Evolutionary conservation across 2,797 vertebrate species (phyloP).

Genomic region (Acanthis flammea): DNA sequence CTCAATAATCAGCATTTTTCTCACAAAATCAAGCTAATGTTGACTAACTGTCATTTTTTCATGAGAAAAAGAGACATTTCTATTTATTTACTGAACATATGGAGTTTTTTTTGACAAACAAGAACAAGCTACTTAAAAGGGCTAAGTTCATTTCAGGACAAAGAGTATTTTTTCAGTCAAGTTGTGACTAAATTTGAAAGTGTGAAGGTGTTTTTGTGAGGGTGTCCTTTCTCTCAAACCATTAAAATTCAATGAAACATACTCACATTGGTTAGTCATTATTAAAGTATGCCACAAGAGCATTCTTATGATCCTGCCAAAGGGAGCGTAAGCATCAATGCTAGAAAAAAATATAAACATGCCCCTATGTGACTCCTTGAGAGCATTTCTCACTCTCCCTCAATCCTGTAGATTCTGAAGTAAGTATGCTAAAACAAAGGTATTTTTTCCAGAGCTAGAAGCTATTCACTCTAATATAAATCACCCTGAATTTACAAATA

Average conservation of each 20-base stretch:
- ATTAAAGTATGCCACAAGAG: not conserved
- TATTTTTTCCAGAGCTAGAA: not conserved
- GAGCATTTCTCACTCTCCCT: not conserved
- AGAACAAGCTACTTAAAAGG: not conserved
- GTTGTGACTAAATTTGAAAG: not conserved
- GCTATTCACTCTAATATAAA: not conserved
- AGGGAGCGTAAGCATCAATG: not conserved
- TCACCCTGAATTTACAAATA: not conserved
- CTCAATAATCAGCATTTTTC: not conserved
- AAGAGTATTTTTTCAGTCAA: not conserved
- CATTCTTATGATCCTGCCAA: not conserved
- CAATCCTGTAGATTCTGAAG: not conserved
- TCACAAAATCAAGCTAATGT: not conserved
- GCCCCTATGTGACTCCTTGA: not conserved
- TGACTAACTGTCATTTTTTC: not conserved
- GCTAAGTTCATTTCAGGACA: not conserved
- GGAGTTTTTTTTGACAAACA: not conserved
- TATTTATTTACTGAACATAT: not conserved
- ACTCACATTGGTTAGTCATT: not conserved
- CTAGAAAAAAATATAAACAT: not conserved
- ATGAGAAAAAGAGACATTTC: not conserved
- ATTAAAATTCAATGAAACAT: not conserved
- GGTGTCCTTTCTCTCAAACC: not conserved
- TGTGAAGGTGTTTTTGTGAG: not conserved
- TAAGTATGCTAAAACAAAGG: not conserved